These are phyloP conservation scores for Mechanitis mazaeus DNA, from an alignment of 2,888 invertebrate species.

Conservation along the genomic window DNA sequence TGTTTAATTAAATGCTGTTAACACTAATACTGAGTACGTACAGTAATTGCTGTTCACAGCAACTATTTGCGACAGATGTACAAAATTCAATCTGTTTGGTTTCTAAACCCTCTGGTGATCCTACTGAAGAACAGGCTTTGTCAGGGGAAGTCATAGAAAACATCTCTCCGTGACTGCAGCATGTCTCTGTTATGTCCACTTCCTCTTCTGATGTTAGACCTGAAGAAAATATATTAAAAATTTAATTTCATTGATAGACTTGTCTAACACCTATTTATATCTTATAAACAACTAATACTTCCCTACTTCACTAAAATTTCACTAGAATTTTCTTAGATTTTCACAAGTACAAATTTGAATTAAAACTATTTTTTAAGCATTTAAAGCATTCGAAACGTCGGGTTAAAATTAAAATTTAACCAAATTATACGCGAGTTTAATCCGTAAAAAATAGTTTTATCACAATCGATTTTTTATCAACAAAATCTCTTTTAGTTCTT, in stretches of 20 bases:
- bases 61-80: slow-evolving; percentile 36
- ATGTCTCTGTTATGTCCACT: slow-evolving; percentile 44
- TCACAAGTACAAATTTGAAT: no score
- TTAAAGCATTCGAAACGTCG: no score
- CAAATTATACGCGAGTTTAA: no score
- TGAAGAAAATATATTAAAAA: slow-evolving; percentile 22
- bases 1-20: neutral
- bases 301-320: no score
- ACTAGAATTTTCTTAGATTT: no score
- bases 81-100: slow-evolving; percentile 44
- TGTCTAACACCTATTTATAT: no score
- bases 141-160: slow-evolving; percentile 36
- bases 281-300: no score
- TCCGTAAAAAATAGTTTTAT: no score
- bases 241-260: neutral
- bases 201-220: slow-evolving; percentile 49
- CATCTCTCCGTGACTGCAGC: slow-evolving; percentile 49
- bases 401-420: no score
- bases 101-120: slow-evolving; percentile 45
- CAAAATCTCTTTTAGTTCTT: no score
- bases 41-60: slow-evolving; percentile 53
- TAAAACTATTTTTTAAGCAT: no score
- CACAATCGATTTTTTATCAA: no score
- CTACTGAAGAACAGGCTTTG: slow-evolving; percentile 37
- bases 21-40: slow-evolving; percentile 32